A percentile compares a stretch with the other conserved stretches of the same genome.
Evolutionary conservation across 2,113 vertebrate genomes (phyloP).

Genomic region (Grallaria varia): DNA sequence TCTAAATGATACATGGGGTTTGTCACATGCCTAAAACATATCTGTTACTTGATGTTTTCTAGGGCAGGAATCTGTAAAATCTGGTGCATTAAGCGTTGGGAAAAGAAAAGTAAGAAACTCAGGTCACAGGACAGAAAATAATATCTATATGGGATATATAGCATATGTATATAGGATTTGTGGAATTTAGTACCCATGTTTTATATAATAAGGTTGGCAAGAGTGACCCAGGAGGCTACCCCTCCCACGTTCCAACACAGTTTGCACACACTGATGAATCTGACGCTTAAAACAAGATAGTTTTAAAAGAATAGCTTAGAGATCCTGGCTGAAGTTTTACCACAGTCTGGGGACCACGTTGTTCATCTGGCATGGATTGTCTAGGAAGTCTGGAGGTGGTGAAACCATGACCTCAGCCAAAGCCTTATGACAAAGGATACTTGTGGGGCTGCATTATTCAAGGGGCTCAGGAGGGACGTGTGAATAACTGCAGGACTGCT

Average conservation of each 20-base stretch:
- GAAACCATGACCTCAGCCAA: not conserved
- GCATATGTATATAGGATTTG: not conserved
- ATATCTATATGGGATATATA: too few relatives aligned
- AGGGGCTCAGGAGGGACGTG: not conserved
- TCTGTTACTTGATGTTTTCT: not conserved
- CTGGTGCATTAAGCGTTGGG: not conserved
- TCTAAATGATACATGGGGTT: not conserved
- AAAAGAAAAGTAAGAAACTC: not conserved
- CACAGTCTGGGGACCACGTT: not conserved
- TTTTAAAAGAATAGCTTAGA: not conserved
- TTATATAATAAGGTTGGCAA: not conserved
- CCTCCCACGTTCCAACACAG: not conserved
- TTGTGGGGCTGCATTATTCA: not conserved
- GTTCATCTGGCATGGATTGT: not conserved
- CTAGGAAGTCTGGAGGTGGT: not conserved
- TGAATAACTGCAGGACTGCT: not conserved
- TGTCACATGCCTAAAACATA: not conserved
- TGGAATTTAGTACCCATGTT: not conserved
- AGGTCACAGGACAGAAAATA: not conserved
- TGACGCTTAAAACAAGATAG: too few relatives aligned
- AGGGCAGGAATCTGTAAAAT: not conserved
- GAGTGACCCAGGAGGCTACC: not conserved
- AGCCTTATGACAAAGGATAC: not conserved
- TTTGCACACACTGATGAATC: not conserved
- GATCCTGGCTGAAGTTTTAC: not conserved